phyloP scores from a whole-genome alignment of 2,888 invertebrate species.

The Caenorhabditis japonica region DNA sequence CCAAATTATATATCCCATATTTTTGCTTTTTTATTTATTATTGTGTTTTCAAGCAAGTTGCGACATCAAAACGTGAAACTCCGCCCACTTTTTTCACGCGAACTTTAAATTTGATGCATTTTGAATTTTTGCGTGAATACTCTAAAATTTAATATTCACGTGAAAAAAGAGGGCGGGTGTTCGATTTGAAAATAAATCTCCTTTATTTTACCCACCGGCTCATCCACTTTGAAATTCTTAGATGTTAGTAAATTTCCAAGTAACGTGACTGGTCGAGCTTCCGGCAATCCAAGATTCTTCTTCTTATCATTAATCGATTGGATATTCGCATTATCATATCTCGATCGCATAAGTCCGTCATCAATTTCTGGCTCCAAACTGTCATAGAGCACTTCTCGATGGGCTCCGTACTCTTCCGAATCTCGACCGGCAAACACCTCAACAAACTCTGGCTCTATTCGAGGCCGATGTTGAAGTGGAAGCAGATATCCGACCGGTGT shows the following conservation, averaged over 20 bases:
- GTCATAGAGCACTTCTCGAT: slow-evolving; percentile 28
- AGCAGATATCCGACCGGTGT: slow-evolving; percentile 55
- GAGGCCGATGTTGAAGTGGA: slow-evolving; percentile 54
- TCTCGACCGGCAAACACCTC: slow-evolving; percentile 33
- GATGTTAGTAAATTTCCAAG: slow-evolving; percentile 16
- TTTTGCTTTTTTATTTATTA: too few species aligned
- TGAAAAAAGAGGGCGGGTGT: too few species aligned
- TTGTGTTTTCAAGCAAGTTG: too few species aligned
- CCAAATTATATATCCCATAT: not conserved
- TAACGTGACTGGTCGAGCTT: slow-evolving; percentile 35
- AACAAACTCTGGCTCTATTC: slow-evolving; percentile 56
- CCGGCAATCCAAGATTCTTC: slow-evolving; percentile 7
- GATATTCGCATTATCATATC: too few species aligned
- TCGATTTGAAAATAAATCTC: too few species aligned
- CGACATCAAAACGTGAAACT: too few species aligned
- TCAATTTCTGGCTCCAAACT: slow-evolving; percentile 23
- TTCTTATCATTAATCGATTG: slow-evolving; percentile 8
- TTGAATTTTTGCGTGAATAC: too few species aligned
- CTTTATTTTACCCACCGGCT: slow-evolving; percentile 14
- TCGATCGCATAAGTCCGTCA: slow-evolving; percentile 19
- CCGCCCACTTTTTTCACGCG: too few species aligned
- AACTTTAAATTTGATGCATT: too few species aligned
- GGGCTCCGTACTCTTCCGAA: slow-evolving; percentile 7
- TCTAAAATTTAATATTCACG: too few species aligned
- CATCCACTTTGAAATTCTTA: slow-evolving; percentile 46